Conservation (phyloP, 2,797 vertebrate species). For the Parauchenoglanis ngamensis region DNA sequence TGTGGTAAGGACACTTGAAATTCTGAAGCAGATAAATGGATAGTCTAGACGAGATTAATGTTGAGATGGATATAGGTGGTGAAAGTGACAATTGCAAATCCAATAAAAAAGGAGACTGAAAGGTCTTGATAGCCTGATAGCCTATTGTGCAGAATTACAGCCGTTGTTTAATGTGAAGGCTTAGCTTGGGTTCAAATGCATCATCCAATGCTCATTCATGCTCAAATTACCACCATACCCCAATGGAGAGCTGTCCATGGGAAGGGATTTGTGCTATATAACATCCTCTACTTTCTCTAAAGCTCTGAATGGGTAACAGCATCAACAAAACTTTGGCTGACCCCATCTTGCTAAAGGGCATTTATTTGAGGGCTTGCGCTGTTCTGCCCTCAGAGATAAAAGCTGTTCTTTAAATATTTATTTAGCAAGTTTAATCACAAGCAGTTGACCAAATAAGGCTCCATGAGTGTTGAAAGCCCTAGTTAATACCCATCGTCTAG, state of each 20-base stretch:
- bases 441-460: slow-evolving; percentile 9
- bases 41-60: slow-evolving; percentile 46
- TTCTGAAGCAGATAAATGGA: slow-evolving; percentile 64
- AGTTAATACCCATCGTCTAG: neutral
- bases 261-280: slow-evolving; percentile 31
- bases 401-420: slow-evolving; percentile 7
- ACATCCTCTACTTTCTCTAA: neutral
- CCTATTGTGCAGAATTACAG: slow-evolving; percentile 59
- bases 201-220: slow-evolving; percentile 41
- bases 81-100: slow-evolving; percentile 63
- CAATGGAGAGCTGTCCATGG: slow-evolving; percentile 17
- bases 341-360: neutral
- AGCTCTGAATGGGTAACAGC: neutral
- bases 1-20: slow-evolving; percentile 36
- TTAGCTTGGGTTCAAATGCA: slow-evolving; percentile 29
- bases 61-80: slow-evolving; percentile 39
- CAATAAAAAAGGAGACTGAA: slow-evolving; percentile 55
- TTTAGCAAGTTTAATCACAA: slow-evolving; percentile 12
- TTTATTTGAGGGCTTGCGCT: neutral
- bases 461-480: neutral
- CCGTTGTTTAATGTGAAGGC: slow-evolving; percentile 53
- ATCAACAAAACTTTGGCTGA: neutral
- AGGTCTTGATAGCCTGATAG: slow-evolving; percentile 58
- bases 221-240: slow-evolving; percentile 1
- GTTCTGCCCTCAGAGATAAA: neutral